Evolutionary conservation across 2,888 invertebrate genomes (phyloP), one percentile per base, ranked within the genome.

Genomic region (Lacanobia wlatinum): DNA sequence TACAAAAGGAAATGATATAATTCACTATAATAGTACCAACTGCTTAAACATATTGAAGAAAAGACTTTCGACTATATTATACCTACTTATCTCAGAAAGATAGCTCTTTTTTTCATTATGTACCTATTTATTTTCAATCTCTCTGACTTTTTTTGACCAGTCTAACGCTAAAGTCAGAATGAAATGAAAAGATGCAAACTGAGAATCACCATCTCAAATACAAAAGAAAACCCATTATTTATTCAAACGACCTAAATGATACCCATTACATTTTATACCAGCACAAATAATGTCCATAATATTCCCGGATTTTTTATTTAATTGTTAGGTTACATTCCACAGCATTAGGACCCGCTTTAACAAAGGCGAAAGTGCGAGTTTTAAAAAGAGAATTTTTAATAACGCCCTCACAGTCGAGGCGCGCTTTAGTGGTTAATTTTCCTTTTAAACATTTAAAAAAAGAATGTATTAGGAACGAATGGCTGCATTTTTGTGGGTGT

Each of bases 351-450:
- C n/a, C 12, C 43, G 34, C 23, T 63, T 65, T 23, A 50, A 83
- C 76, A 76, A 83, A 83, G 70, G 40, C 23, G 55, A 61, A 73
- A 80, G 72, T 63, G 66, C 14, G 63, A 76, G 70, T 68, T 80
- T 65, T 59, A 14, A 68, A 78, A 82, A 83, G 70, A 62, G 85
- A 84, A 76, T 76, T 78, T 81, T 85, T 85, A 85, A 85, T 83
- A 83, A 80, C 80, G 72, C 66, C 21, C 34, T 73, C 64, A 58
- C 34, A 59, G 64, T 46, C 43, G 62, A 10, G 53, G 62, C 60
- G 23, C 46, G 79, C 63, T 76, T 78, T 76, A 73, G 73, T 60
- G 83, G 85, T 78, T 85, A 85, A 85, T 84, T 80, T 83, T 76
- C 73, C 52, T 83, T 84, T 75, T 80, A 76, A 70, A 80, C 70